Base-by-base conservation (phyloP, 2,797 vertebrate species). In the Onychomys arenicola region DNA sequence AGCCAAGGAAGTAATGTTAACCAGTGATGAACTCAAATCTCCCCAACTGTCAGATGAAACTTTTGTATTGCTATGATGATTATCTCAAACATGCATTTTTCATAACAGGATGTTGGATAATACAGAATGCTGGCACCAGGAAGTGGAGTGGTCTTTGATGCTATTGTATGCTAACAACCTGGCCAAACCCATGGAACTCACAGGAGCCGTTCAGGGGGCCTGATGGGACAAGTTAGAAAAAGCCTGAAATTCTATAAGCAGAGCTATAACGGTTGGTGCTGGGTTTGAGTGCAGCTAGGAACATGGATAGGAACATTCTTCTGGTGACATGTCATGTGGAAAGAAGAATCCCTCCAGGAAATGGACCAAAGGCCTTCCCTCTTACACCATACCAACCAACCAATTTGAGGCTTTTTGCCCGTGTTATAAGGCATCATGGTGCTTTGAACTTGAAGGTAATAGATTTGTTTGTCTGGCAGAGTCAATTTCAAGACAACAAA, bases 401-500 rank as follows among this genome's bases (percentile, higher is more conserved):
- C 46, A 69, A 69, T 86, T 52, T 86, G 84, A 86, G 63, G 84
- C 63, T 27, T 69, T 67, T 37, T 81, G 17, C 8, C 46, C 84
- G 3, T 37, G 46, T n/a, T 69, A 49, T 37, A 23, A 69, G 46
- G 69, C 46, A 25, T 25, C 49, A 27, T 69, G 63, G 46, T 69
- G 21, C 63, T 86, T 86, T 69, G 21, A 86, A 69, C 32, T 69
- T 86, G 63, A n/a, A 52, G 46, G 46, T 67, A 67, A 67, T 52
- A 65, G 84, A 69, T 46, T 69, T 29, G 63, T 52, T 69, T 86
- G 63, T 77, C 43, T 63, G n/a, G 1, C 82, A 86, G 43, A 61
- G 73, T 16, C 65, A 86, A 86, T 86, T 43, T 76, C 57, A 67
- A 57, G 91, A 75, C 46, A 86, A 92, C 71, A 92, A 84, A 77